phyloP scores from a whole-genome alignment of 2,113 vertebrate genomes.

The Anhinga rufa region DNA sequence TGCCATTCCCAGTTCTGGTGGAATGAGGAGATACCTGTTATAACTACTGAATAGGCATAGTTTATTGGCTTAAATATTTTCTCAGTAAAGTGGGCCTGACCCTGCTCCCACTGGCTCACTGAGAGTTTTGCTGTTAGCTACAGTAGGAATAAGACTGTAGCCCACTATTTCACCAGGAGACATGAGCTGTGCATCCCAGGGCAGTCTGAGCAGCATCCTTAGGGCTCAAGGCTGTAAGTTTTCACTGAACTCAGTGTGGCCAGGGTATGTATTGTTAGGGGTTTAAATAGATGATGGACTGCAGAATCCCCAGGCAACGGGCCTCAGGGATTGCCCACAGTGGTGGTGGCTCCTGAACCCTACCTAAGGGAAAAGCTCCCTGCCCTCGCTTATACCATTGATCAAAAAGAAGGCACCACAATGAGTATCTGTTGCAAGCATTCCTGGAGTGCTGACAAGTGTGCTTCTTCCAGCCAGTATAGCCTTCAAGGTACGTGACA shows the following conservation, averaged over 20 bases:
- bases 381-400: rapidly evolving
- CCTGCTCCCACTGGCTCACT: background rate
- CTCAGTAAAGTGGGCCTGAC: background rate
- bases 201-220: background rate
- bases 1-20: background rate
- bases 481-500: background rate
- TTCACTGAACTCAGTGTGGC: background rate
- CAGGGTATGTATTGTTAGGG: background rate
- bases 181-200: background rate
- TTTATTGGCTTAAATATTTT: background rate
- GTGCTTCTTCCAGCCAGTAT: background rate
- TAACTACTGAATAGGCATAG: rapidly evolving
- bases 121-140: background rate
- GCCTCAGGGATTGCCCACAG: background rate
- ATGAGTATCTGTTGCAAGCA: background rate
- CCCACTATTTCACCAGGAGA: background rate
- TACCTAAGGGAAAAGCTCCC: background rate
- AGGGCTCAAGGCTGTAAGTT: background rate
- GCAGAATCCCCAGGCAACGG: background rate
- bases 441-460: background rate
- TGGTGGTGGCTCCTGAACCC: background rate
- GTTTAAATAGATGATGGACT: background rate
- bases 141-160: background rate
- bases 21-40: background rate
- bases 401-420: background rate